A percentile compares a stretch with the other conserved stretches of the same genome.
Evolutionary conservation across 2,113 vertebrate species (phyloP).

Genomic region (Rattus rattus): DNA sequence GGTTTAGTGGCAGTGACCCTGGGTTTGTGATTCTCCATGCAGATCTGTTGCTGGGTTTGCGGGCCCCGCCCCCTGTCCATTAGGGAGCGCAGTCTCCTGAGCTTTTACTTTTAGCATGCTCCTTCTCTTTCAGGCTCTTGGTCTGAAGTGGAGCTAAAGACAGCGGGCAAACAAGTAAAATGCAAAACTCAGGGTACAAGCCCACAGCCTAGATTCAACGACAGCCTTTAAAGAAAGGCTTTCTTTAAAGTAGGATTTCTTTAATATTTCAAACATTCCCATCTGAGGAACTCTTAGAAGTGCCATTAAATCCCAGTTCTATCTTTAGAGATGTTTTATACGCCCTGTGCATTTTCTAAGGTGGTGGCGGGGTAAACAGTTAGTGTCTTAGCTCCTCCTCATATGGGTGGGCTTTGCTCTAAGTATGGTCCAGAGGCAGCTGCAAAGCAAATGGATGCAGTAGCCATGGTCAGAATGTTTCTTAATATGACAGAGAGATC

Average conservation of each 20-base stretch:
- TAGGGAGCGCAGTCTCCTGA: background rate
- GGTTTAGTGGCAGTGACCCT: conserved; percentile 34
- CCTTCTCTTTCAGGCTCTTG: conserved; percentile 17
- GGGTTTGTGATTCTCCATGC: conserved; percentile 41
- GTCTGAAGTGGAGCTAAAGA: conserved; percentile 16
- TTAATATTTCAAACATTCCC: background rate
- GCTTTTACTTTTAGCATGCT: background rate
- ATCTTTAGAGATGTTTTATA: conserved; percentile 4
- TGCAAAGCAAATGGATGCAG: conserved; percentile 83
- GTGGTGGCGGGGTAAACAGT: background rate
- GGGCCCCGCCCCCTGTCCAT: background rate
- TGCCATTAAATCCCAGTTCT: background rate
- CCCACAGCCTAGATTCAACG: background rate
- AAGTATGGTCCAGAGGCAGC: conserved; percentile 33
- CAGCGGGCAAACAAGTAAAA: background rate
- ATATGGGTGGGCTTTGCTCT: conserved; percentile 16
- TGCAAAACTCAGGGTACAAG: conserved; percentile 40
- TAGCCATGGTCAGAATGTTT: conserved; percentile 88
- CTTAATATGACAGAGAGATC: conserved; percentile 89
- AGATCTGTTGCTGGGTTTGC: background rate
- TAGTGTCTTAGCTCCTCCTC: conserved; percentile 43
- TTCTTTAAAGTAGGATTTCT: background rate
- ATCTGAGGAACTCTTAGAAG: conserved; percentile 13
- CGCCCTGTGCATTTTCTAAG: conserved; percentile 13
- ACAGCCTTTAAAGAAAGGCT: conserved; percentile 2